Conservation (phyloP, 2,113 vertebrate species). For the Rhodinocichla rosea region DNA sequence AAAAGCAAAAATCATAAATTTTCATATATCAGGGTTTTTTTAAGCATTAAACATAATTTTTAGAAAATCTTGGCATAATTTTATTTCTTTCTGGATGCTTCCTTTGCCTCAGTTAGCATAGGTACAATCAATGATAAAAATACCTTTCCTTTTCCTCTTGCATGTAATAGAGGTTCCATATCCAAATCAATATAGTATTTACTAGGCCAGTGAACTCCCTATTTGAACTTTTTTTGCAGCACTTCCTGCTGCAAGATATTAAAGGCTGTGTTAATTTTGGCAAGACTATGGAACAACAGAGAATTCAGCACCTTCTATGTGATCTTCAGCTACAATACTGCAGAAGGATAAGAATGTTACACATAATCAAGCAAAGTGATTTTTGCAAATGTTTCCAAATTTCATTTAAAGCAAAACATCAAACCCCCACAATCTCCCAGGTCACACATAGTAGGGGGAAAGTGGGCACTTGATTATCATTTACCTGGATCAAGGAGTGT, state of each 20-base stretch:
- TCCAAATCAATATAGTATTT: neutral
- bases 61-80: neutral
- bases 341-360: neutral
- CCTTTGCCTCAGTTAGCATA: neutral
- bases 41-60: neutral
- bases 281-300: neutral
- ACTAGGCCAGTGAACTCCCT: neutral
- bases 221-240: neutral
- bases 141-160: neutral
- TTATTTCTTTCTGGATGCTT: neutral
- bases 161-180: neutral
- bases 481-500: neutral
- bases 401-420: neutral
- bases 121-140: neutral
- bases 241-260: neutral
- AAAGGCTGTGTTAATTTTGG: neutral
- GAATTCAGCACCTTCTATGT: neutral
- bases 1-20: neutral
- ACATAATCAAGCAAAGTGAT: neutral
- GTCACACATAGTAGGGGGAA: fast-evolving
- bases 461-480: neutral
- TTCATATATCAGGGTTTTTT: neutral
- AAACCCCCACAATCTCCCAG: neutral
- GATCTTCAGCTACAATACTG: neutral
- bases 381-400: neutral